Evolutionary conservation across 2,797 vertebrate species (phyloP).

Genomic region (Prionace glauca): DNA sequence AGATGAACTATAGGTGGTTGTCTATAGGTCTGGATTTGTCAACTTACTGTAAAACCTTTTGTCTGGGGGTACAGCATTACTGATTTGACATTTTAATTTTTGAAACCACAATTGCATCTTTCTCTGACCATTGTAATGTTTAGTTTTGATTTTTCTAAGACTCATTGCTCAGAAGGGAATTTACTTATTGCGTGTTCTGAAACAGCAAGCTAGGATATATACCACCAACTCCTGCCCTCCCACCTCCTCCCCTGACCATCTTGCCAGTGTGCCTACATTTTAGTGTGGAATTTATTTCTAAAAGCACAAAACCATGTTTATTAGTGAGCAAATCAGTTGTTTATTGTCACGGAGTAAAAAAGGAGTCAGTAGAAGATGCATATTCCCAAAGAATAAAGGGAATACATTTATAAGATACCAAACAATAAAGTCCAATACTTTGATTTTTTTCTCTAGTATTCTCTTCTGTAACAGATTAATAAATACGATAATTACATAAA

Average conservation of each 20-base stretch:
- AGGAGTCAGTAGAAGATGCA: neutral
- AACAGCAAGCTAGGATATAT: neutral
- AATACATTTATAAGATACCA: neutral
- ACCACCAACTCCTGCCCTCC: neutral
- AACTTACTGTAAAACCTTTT: neutral
- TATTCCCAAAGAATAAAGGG: neutral
- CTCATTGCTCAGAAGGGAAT: neutral
- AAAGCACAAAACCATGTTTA: neutral
- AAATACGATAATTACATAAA: neutral
- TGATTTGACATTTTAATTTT: neutral
- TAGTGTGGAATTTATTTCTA: neutral
- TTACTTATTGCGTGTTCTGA: neutral
- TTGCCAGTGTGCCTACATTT: neutral
- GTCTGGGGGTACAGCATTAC: neutral
- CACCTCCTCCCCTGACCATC: neutral
- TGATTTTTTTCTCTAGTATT: neutral
- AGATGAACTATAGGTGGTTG: too few species aligned
- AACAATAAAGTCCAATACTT: neutral
- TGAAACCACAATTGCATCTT: neutral
- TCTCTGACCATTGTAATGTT: neutral
- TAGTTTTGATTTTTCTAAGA: constrained; percentile 12
- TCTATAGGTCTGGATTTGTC: neutral
- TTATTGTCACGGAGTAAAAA: neutral
- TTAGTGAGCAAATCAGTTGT: neutral
- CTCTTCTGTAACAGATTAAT: neutral